These are phyloP conservation scores for Conus ventricosus DNA, from an alignment of 1,140 invertebrate genomes.

Conservation along the genomic window DNA sequence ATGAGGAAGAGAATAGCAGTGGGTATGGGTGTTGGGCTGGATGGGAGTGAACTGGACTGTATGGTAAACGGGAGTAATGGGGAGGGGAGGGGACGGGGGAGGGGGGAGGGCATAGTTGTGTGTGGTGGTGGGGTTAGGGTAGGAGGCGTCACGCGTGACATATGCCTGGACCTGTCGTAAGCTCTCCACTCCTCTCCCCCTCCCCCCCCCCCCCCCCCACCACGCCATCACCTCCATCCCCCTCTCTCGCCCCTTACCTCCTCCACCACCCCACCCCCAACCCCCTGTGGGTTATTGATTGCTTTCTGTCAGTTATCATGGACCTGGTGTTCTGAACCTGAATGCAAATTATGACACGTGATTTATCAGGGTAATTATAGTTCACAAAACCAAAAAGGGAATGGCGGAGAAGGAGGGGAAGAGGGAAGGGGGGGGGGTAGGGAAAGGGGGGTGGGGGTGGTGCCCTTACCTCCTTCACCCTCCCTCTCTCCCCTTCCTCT, in stretches of 20 bases:
- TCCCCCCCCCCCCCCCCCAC: background rate
- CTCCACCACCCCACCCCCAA: background rate
- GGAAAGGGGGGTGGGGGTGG: no score
- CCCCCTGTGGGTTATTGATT: conserved; percentile 36
- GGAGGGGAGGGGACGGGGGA: no score
- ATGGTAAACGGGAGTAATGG: background rate
- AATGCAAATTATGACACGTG: conserved; percentile 50
- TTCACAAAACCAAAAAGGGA: conserved; percentile 28
- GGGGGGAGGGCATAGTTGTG: background rate
- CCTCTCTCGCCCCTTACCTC: no score
- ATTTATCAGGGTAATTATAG: conserved; percentile 42
- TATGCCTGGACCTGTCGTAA: background rate
- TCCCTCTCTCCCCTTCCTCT: background rate
- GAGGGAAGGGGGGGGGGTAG: background rate
- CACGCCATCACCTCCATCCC: background rate
- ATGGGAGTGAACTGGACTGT: background rate
- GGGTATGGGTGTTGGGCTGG: background rate
- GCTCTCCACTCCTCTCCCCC: background rate
- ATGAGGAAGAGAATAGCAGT: background rate
- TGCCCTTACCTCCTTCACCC: background rate
- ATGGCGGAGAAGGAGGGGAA: background rate
- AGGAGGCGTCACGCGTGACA: background rate
- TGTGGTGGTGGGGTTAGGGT: background rate
- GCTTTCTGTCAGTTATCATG: conserved; percentile 39
- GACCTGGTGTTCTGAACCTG: background rate